A percentile compares a stretch with the other conserved stretches of the same genome.
Evolutionary conservation across 2,888 invertebrate genomes (phyloP).

Genomic region (Brassicogethes aeneus): DNA sequence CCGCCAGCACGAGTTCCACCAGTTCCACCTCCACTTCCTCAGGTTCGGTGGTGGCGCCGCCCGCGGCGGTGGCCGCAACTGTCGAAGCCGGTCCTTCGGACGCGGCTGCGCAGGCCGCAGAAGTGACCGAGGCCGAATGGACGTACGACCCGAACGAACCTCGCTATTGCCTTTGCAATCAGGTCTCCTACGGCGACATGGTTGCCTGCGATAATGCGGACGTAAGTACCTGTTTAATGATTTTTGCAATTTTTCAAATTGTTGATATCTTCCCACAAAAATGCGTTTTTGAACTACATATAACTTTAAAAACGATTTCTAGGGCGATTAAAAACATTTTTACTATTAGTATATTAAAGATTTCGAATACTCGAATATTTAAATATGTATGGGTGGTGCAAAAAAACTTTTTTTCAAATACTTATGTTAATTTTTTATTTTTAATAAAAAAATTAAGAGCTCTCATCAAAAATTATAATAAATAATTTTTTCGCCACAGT

Average conservation of each 20-base stretch:
- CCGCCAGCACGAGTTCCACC: slow-evolving; percentile 22
- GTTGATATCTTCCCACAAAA: too few species aligned
- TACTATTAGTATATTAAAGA: too few species aligned
- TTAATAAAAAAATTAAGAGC: too few species aligned
- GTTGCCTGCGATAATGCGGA: slow-evolving; percentile 98
- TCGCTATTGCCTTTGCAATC: slow-evolving; percentile 91
- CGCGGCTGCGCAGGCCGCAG: slow-evolving; percentile 42
- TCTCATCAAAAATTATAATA: too few species aligned
- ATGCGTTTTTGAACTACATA: slow-evolving; percentile 1
- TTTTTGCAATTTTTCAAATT: slow-evolving; percentile 4
- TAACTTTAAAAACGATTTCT: too few species aligned
- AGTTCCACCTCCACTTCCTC: slow-evolving; percentile 31
- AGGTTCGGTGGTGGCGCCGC: slow-evolving; percentile 33
- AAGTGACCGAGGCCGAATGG: slow-evolving; percentile 73
- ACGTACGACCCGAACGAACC: slow-evolving; percentile 95
- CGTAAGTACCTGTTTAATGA: slow-evolving; percentile 54
- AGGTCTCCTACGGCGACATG: slow-evolving; percentile 97
- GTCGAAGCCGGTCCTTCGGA: slow-evolving; percentile 39
- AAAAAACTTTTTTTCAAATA: too few species aligned
- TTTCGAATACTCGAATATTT: too few species aligned
- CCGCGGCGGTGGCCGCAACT: slow-evolving; percentile 25
- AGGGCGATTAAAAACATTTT: too few species aligned
- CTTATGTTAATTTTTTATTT: too few species aligned
- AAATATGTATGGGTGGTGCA: too few species aligned
- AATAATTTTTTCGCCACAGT: too few species aligned